These are phyloP conservation scores for Desmodus rotundus DNA, from an alignment of 2,113 vertebrate species.

Conservation along the genomic window DNA sequence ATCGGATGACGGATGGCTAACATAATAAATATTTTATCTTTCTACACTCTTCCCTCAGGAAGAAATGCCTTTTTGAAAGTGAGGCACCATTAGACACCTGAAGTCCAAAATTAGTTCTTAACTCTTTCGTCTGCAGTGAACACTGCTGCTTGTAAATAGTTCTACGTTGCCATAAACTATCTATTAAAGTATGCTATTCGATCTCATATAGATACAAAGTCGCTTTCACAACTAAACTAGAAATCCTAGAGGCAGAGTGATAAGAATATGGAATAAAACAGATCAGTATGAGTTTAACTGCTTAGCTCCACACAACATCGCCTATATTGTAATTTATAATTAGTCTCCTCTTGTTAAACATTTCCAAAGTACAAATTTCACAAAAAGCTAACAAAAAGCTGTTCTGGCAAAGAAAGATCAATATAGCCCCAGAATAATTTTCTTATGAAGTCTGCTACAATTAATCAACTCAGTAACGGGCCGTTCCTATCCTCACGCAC, in stretches of 20 bases:
- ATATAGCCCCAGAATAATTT: constrained; percentile 5
- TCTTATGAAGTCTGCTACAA: not conserved
- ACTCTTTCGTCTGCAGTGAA: constrained; percentile 44
- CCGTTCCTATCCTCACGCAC: not conserved
- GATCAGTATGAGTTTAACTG: constrained; percentile 4
- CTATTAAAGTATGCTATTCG: constrained; percentile 31
- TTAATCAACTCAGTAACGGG: not conserved
- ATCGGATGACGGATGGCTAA: constrained; percentile 70
- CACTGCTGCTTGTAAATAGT: not conserved
- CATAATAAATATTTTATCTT: constrained; percentile 74
- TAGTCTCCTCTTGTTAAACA: constrained; percentile 28
- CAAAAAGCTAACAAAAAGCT: constrained; percentile 43
- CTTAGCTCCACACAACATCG: constrained; percentile 25
- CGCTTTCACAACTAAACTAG: constrained; percentile 40
- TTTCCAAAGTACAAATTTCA: constrained; percentile 38
- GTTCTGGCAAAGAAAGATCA: not conserved
- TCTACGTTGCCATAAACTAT: not conserved
- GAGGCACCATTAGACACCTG: constrained; percentile 57
- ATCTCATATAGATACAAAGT: not conserved
- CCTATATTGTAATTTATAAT: not conserved
- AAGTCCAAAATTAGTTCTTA: constrained; percentile 45
- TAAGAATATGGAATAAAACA: constrained; percentile 32
- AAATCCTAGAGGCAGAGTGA: constrained; percentile 3
- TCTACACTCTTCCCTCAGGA: constrained; percentile 62
- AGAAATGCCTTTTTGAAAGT: constrained; percentile 63